phyloP scores from a whole-genome alignment of 1,140 invertebrate genomes.

The Conus ventricosus region DNA sequence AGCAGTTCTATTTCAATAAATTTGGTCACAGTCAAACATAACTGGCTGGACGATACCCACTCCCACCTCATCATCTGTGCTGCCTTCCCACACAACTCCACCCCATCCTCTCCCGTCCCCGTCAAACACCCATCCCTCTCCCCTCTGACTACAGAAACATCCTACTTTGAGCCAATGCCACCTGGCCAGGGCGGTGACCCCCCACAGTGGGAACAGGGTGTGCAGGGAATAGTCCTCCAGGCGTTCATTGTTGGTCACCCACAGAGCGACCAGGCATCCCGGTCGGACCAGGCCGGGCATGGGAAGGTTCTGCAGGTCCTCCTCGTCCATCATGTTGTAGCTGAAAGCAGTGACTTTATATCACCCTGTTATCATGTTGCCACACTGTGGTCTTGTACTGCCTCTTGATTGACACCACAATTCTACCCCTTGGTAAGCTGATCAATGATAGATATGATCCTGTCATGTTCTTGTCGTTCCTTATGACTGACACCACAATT shows the following conservation, averaged over 20 bases:
- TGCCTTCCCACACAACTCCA: no score
- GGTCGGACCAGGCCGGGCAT: slow-evolving; percentile 45
- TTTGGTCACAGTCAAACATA: no score
- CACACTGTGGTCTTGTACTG: background rate
- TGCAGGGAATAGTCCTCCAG: slow-evolving; percentile 83
- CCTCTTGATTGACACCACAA: background rate
- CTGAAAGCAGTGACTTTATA: background rate
- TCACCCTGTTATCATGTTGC: background rate
- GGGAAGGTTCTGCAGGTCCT: slow-evolving; percentile 81
- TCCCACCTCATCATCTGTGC: no score
- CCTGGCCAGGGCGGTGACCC: slow-evolving; percentile 81
- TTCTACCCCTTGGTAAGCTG: background rate
- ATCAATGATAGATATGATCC: background rate
- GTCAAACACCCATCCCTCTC: background rate
- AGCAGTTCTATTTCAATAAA: no score
- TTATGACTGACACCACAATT: no score
- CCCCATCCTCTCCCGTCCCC: background rate
- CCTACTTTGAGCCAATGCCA: slow-evolving; percentile 93
- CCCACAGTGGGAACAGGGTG: slow-evolving; percentile 86
- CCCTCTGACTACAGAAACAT: background rate
- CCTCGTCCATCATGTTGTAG: slow-evolving; percentile 86
- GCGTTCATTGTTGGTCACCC: slow-evolving; percentile 72
- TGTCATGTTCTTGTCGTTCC: no score
- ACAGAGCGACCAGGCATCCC: slow-evolving; percentile 54
- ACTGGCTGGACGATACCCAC: no score